Base-by-base conservation (phyloP, 2,113 vertebrate genomes). In the Formicarius rufipectus region DNA sequence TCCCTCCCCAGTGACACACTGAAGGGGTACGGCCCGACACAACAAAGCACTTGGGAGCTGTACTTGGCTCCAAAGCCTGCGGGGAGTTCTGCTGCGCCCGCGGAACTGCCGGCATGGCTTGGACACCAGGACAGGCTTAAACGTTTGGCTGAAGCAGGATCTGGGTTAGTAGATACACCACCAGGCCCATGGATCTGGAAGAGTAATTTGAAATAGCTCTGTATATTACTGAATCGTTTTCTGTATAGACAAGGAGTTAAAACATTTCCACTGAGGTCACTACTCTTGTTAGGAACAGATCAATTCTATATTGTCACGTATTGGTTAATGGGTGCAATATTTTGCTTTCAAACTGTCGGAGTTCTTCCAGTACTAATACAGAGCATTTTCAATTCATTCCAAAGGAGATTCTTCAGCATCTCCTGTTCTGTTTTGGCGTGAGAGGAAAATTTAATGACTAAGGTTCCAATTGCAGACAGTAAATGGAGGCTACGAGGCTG, bases 191-290 rank as follows among this genome's bases (percentile, higher is more conserved):
- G 96, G 95, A 96, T 95, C 93, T 96, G 96, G 97, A 97, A 98
- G 97, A 97, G 96, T 90, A 96, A 96, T 97, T 89, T 96, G 97
- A 97, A 94, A 79, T 96, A 97, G 95, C 91, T 97, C 96, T 97
- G 96, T 97, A 97, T 96, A 80, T 97, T 98, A 97, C 79, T 80
- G 89, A 98, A 95, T 96, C 42, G 11, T 93, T 94, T 96, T 91
- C 89, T 95, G 96, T 52, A 73, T 94, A 97, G 86, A 89, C 93
- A 96, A 96, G 96, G 92, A 97, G 90, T 97, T 97, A 85, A 96
- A 97, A 96, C 95, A 92, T 96, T 97, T 95, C 95, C 97, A 97
- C 97, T 97, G 97, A 98, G 98, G 98, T 98, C 98, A 97, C 95
- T 98, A 98, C 97, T 98, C 98, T 98, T 97, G 97, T 95, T 79